Percentiles rank a stretch among this genome's conserved stretches.
phyloP scores from a whole-genome alignment of 2,797 vertebrate species.

The Dendrocincla tyrannina region DNA sequence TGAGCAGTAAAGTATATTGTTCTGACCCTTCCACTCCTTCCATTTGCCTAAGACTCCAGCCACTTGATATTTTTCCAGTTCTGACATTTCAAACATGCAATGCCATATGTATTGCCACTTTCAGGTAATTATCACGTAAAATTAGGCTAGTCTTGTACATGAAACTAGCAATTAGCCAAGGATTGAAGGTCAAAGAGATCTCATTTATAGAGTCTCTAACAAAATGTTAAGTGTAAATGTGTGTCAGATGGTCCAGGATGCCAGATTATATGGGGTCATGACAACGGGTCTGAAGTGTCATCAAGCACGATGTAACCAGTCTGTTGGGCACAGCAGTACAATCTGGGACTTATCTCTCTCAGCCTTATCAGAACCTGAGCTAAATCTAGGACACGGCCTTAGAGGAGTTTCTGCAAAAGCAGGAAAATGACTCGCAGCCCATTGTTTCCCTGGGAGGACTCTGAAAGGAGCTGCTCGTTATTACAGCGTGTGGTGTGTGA shows the following conservation, averaged over 20 bases:
- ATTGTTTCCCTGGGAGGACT: not conserved
- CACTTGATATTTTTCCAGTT: conserved; percentile 73
- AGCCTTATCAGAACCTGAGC: conserved; percentile 51
- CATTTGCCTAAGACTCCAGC: conserved; percentile 47
- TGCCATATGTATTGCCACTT: conserved; percentile 78
- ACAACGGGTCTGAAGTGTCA: conserved; percentile 74
- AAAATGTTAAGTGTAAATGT: conserved; percentile 94
- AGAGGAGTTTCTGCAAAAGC: conserved; percentile 36
- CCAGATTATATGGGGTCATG: conserved; percentile 81
- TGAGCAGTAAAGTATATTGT: conserved; percentile 44
- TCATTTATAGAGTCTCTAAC: conserved; percentile 82
- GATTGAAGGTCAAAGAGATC: conserved; percentile 84
- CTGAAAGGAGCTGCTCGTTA: not conserved
- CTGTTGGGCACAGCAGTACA: conserved; percentile 74
- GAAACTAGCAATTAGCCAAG: conserved; percentile 83
- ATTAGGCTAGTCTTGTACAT: conserved; percentile 82
- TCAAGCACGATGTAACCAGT: conserved; percentile 66
- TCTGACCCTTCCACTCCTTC: conserved; percentile 30
- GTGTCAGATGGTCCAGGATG: conserved; percentile 93
- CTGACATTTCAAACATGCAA: conserved; percentile 80
- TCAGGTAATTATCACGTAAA: conserved; percentile 83
- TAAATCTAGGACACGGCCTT: conserved; percentile 64
- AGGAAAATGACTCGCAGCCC: conserved; percentile 17
- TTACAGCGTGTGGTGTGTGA: fast-evolving
- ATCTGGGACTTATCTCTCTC: conserved; percentile 68